Conservation (phyloP, 2,888 invertebrate species). For the Incurvaria masculella region DNA sequence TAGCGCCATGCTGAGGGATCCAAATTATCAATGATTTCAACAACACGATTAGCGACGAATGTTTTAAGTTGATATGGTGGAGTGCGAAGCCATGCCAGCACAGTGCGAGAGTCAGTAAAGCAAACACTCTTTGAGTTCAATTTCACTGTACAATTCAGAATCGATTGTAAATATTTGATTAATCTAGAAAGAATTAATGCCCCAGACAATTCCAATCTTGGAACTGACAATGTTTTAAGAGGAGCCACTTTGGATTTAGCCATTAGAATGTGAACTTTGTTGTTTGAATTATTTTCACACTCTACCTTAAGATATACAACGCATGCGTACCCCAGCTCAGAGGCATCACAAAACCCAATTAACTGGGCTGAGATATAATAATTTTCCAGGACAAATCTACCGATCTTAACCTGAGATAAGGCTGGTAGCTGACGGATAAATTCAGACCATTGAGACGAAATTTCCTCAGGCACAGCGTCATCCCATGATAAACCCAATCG, state of each 20-base stretch:
- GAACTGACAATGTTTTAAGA: neutral
- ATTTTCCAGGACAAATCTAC: neutral
- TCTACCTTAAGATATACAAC: neutral
- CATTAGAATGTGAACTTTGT: neutral
- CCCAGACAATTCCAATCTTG: neutral
- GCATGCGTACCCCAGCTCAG: neutral
- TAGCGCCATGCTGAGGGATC: neutral
- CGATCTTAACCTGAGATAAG: neutral
- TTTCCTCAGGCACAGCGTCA: neutral
- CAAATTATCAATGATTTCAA: neutral
- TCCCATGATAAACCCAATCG: neutral
- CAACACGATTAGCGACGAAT: neutral
- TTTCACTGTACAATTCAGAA: neutral
- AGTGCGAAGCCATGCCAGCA: neutral
- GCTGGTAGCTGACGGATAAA: neutral
- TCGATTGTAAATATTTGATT: neutral
- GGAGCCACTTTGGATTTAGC: neutral
- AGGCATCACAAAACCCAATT: neutral
- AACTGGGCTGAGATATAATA: neutral
- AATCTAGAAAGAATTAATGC: neutral
- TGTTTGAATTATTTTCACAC: neutral
- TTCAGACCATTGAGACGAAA: neutral
- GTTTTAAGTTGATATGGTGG: neutral
- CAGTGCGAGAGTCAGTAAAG: too few species aligned
- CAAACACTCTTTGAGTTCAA: neutral